Percentiles rank a stretch among this genome's conserved stretches.
These are phyloP conservation scores for Pseudomyrmex flavicornis DNA, from an alignment of 1,140 invertebrate species.

Conservation along the genomic window DNA sequence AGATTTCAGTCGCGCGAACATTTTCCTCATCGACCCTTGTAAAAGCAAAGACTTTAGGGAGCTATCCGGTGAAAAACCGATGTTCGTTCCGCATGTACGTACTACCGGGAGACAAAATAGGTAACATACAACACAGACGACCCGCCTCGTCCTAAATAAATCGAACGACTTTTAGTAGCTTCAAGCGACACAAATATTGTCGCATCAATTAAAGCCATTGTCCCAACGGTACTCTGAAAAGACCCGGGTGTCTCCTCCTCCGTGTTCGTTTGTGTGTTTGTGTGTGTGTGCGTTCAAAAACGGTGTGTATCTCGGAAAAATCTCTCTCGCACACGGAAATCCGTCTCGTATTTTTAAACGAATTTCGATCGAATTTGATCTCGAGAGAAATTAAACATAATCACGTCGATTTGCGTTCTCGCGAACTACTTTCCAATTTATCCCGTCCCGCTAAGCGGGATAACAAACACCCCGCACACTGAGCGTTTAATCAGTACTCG, in stretches of 20 bases:
- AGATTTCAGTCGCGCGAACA: slow-evolving; percentile 15
- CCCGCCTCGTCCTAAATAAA: slow-evolving; percentile 79
- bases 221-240: slow-evolving; percentile 22
- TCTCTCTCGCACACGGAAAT: background rate
- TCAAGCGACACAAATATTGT: slow-evolving; percentile 80
- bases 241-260: background rate
- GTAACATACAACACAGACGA: slow-evolving; percentile 54
- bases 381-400: background rate
- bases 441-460: slow-evolving; percentile 17
- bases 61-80: slow-evolving; percentile 57
- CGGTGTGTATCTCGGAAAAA: background rate
- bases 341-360: too few relatives aligned
- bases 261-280: slow-evolving; percentile 12
- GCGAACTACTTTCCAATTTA: background rate
- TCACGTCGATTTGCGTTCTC: background rate
- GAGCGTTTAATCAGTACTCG: slow-evolving; percentile 52
- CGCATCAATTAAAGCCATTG: slow-evolving; percentile 79
- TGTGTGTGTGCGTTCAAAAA: slow-evolving; percentile 1
- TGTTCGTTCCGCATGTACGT: slow-evolving; percentile 60
- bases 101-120: slow-evolving; percentile 66
- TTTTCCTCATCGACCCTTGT: background rate
- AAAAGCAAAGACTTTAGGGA: slow-evolving; percentile 25
- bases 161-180: slow-evolving; percentile 75
- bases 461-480: slow-evolving; percentile 44
- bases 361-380: too few relatives aligned